Percentiles rank a stretch among this genome's conserved stretches.
These are phyloP conservation scores for Tridacna gigas DNA, from an alignment of 2,888 invertebrate genomes.

Conservation along the genomic window DNA sequence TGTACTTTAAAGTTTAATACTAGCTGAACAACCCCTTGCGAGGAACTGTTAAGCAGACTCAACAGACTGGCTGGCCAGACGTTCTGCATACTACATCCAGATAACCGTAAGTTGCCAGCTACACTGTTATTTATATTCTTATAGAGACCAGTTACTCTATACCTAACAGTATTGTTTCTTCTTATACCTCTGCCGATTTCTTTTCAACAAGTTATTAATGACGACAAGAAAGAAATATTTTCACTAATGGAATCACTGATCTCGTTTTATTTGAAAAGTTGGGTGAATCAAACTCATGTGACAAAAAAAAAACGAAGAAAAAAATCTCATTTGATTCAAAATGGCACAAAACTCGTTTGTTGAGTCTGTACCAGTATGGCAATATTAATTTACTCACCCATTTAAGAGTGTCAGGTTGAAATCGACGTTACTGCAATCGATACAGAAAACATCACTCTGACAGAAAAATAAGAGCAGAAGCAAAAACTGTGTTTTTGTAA, in stretches of 20 bases:
- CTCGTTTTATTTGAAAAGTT: neutral
- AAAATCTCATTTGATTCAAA: neutral
- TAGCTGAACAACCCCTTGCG: too few relatives aligned
- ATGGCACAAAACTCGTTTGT: neutral
- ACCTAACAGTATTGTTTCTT: too few relatives aligned
- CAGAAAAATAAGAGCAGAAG: neutral
- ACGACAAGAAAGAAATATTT: neutral
- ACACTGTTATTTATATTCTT: too few relatives aligned
- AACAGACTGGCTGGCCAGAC: too few relatives aligned
- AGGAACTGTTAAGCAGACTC: too few relatives aligned
- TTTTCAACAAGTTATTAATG: too few relatives aligned
- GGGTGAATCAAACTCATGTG: neutral
- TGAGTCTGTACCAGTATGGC: too few relatives aligned
- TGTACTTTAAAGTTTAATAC: too few relatives aligned
- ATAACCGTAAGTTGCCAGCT: too few relatives aligned
- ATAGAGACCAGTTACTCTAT: too few relatives aligned
- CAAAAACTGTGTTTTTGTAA: constrained; percentile 18
- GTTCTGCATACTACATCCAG: too few relatives aligned
- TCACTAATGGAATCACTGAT: neutral
- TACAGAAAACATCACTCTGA: neutral
- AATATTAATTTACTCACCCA: constrained; percentile 22
- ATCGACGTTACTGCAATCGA: constrained; percentile 34
- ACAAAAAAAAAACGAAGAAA: neutral
- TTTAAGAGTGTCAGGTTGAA: constrained; percentile 19
- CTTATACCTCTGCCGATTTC: too few relatives aligned